A percentile compares a stretch with the other conserved stretches of the same genome.
Conservation (phyloP, 2,113 vertebrate genomes). For the Apeltes quadracus region DNA sequence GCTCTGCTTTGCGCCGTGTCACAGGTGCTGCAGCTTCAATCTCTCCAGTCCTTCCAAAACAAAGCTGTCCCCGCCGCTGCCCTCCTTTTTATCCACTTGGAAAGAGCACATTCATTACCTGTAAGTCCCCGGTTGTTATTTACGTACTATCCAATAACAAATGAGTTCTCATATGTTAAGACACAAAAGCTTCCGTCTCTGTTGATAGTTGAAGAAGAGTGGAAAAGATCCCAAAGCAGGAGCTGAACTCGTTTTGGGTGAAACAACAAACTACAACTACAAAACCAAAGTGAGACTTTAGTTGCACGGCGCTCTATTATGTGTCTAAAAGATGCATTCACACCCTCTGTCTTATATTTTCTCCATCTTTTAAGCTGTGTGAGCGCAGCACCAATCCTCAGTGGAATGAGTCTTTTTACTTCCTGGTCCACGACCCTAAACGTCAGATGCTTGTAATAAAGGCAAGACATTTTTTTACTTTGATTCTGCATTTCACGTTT, state of each 20-base stretch:
- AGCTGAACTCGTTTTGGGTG: slow-evolving; percentile 81
- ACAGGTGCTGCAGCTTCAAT: slow-evolving; percentile 85
- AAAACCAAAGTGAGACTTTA: slow-evolving; percentile 85
- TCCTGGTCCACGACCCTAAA: slow-evolving; percentile 84
- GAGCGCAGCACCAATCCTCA: slow-evolving; percentile 79
- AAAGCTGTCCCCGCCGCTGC: slow-evolving; percentile 84
- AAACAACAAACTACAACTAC: slow-evolving; percentile 71
- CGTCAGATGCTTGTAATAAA: slow-evolving; percentile 86
- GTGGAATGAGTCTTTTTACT: slow-evolving; percentile 88
- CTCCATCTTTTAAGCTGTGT: slow-evolving; percentile 72
- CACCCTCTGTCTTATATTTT: neutral
- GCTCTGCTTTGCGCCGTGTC: neutral
- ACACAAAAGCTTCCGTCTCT: neutral
- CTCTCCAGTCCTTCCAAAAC: slow-evolving; percentile 82
- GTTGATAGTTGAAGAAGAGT: slow-evolving; percentile 85
- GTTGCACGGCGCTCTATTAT: neutral
- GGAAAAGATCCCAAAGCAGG: slow-evolving; percentile 86
- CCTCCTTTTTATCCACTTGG: slow-evolving; percentile 85
- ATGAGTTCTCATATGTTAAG: neutral
- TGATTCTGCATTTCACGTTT: neutral
- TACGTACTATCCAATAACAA: neutral
- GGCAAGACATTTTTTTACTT: slow-evolving; percentile 67
- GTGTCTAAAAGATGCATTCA: neutral
- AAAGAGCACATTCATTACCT: slow-evolving; percentile 82
- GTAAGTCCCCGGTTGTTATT: slow-evolving; percentile 73